Percentiles rank a stretch among this genome's conserved stretches.
phyloP scores from a whole-genome alignment of 2,888 invertebrate genomes.

The Lithophane ornitopus region DNA sequence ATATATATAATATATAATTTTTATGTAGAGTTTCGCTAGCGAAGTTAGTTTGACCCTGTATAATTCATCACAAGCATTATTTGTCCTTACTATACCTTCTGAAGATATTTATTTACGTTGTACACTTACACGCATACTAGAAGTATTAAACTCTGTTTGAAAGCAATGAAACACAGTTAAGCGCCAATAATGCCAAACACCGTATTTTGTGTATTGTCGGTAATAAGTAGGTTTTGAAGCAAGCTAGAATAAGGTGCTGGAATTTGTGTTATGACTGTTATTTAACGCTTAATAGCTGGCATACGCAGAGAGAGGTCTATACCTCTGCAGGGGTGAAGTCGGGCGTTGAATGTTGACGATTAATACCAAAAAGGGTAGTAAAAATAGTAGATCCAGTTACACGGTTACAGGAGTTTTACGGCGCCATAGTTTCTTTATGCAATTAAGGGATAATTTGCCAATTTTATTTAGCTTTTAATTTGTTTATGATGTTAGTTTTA shows the following conservation, averaged over 20 bases:
- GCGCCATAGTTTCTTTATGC: neutral
- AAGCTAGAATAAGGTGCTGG: neutral
- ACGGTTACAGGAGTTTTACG: neutral
- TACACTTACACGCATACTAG: constrained; percentile 6
- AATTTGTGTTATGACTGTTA: constrained; percentile 8
- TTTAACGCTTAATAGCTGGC: neutral
- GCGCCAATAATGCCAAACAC: constrained; percentile 22
- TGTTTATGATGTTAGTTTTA: neutral
- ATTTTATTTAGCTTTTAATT: neutral
- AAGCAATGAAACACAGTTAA: constrained; percentile 42
- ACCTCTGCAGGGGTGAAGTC: neutral
- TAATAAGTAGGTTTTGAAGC: constrained; percentile 34
- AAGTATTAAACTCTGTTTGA: constrained; percentile 27
- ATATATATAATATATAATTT: too few species aligned
- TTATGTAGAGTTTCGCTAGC: too few species aligned
- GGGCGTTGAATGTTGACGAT: neutral
- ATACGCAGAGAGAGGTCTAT: neutral
- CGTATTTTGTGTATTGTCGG: constrained; percentile 16
- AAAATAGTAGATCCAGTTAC: neutral
- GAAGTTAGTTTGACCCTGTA: too few species aligned
- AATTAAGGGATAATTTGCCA: neutral
- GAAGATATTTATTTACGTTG: neutral
- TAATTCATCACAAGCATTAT: neutral
- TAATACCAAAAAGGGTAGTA: neutral
- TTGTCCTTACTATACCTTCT: constrained; percentile 23